A percentile compares a stretch with the other conserved stretches of the same genome.
Evolutionary conservation across 2,797 vertebrate genomes (phyloP).

Genomic region (Coendou prehensilis): DNA sequence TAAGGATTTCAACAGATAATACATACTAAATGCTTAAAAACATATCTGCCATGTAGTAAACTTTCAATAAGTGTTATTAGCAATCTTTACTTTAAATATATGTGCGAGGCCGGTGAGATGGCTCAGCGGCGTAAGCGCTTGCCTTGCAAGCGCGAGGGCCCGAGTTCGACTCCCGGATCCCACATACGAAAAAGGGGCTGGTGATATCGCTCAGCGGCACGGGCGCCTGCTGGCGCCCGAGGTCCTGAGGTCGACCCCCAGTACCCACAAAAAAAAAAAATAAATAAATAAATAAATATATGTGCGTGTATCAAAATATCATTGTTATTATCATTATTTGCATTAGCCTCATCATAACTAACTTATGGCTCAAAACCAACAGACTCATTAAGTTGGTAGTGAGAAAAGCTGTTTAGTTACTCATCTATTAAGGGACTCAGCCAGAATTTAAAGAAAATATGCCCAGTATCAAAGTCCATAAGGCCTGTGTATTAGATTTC

Average conservation of each 20-base stretch:
- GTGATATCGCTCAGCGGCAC: too few relatives aligned
- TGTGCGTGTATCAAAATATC: background rate
- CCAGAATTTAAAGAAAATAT: background rate
- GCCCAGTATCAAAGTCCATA: background rate
- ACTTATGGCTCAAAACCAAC: background rate
- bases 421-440: background rate
- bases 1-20: background rate
- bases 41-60: background rate
- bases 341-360: background rate
- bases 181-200: too few relatives aligned
- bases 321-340: background rate
- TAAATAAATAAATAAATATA: too few relatives aligned
- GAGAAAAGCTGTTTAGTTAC: background rate
- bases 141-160: too few relatives aligned
- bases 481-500: background rate
- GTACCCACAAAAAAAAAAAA: too few relatives aligned
- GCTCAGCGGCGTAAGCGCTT: too few relatives aligned
- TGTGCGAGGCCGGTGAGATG: too few relatives aligned
- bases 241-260: too few relatives aligned
- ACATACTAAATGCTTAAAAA: background rate
- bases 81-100: constrained; percentile 16
- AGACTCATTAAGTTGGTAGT: background rate
- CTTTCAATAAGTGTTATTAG: background rate
- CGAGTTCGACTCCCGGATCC: too few relatives aligned
- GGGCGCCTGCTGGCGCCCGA: too few relatives aligned